phyloP scores from a whole-genome alignment of 2,888 invertebrate species.

The Eueremaeus valkanovi region DNA sequence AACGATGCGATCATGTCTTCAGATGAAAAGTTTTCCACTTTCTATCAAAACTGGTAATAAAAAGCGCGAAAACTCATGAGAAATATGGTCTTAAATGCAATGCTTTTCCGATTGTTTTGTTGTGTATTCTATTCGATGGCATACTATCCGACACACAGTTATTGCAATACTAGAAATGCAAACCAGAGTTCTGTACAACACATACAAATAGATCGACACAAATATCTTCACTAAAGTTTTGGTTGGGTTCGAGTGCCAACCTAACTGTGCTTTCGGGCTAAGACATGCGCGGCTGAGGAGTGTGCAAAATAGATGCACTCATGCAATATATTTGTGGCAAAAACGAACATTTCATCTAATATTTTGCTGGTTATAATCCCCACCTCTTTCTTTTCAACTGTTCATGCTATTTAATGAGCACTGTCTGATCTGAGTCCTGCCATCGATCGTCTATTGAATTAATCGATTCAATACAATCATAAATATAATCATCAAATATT shows the following conservation, averaged over 20 bases:
- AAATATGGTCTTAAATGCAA: slow-evolving; percentile 13
- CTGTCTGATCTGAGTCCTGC: neutral
- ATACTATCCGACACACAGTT: neutral
- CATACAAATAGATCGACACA: slow-evolving; percentile 17
- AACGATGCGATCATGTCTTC: slow-evolving; percentile 4
- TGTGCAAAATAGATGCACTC: neutral
- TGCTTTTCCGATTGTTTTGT: neutral
- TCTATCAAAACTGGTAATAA: neutral
- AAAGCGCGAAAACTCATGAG: slow-evolving; percentile 20
- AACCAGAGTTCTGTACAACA: neutral
- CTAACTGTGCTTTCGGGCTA: neutral
- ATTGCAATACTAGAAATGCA: neutral
- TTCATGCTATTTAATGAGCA: neutral
- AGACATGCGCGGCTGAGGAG: neutral
- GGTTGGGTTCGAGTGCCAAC: neutral
- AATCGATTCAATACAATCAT: neutral
- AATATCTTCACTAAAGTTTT: slow-evolving; percentile 21
- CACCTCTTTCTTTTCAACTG: neutral
- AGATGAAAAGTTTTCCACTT: neutral
- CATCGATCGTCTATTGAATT: neutral
- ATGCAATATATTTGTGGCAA: slow-evolving; percentile 6
- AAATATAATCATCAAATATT: neutral
- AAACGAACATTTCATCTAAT: neutral
- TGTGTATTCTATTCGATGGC: neutral
- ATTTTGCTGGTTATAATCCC: neutral